Base-by-base conservation (phyloP, 1,140 invertebrate species). In the Ridgeia piscesae region DNA sequence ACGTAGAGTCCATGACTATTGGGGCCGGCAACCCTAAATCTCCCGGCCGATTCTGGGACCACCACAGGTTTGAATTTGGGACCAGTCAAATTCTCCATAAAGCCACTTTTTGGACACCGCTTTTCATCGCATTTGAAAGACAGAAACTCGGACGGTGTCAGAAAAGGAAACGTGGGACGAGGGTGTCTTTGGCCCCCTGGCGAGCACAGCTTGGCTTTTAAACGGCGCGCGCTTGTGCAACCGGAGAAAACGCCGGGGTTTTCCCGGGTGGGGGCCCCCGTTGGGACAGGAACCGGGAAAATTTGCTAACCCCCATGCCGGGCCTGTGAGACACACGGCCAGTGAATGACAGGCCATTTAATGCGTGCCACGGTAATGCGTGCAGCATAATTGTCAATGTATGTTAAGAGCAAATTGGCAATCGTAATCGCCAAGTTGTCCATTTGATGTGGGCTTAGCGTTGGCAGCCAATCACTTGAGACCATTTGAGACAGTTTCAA, bases 331-430 rank as follows among this genome's bases (percentile, higher is more conserved):
- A 4, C 27, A 17, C 2, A 77, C 58, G 2, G 58, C 2, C 58
- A 27, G 17, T 21, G 58, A 77, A 9, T 14, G 58, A 4, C 58
- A 77, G 58, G 27, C 58, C 27, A 77, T 77, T 77, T 77, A 77
- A 77, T 77, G 58, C 58, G 58, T 4, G 58, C 58, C 27, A 21
- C 27, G 17, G 27, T 77, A 21, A 14, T 31, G 58, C 58, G 58
- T 77, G 58, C 58, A 77, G 58, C 58, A 77, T 77, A 77, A 77
- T 77, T 77, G 58, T 77, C 58, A 77, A 77, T 77, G 58, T 77
- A 77, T 77, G 27, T 77, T 77, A 77, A 77, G 42, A 42, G 58
- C 27, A 77, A 8, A 77, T 77, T 77, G 58, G 58, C 58, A 77
- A 77, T 21, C 17, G 27, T 77, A 77, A 77, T 77, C 58, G 17